Conservation (phyloP, 2,113 vertebrate genomes). For the Dicaeum eximium region DNA sequence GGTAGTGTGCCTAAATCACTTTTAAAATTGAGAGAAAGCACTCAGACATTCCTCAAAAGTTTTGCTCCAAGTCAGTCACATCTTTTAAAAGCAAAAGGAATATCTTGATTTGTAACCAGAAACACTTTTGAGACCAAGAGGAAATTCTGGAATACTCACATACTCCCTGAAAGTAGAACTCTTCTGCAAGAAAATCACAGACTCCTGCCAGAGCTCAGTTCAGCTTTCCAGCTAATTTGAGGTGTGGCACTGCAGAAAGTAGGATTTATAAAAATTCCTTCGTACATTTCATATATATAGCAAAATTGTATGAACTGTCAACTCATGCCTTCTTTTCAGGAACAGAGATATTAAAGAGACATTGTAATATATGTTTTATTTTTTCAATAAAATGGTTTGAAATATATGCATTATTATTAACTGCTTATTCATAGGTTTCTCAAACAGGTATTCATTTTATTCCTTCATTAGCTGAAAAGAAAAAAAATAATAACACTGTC, state of each 20-base stretch:
- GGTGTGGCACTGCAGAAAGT: background rate
- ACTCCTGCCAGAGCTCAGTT: background rate
- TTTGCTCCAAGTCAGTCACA: background rate
- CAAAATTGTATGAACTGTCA: background rate
- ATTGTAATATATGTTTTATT: background rate
- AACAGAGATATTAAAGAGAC: background rate
- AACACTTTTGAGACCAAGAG: background rate
- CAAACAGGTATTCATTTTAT: background rate
- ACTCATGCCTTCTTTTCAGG: background rate
- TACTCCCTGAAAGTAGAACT: background rate
- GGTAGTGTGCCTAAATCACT: background rate
- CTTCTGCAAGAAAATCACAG: background rate
- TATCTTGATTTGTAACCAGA: background rate
- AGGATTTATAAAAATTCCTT: slow-evolving; percentile 3
- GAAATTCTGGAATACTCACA: slow-evolving; percentile 14
- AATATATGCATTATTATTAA: background rate
- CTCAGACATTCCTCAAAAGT: background rate
- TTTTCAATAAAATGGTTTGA: background rate
- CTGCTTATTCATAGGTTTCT: background rate
- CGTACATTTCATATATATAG: background rate
- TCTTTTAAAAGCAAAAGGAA: background rate
- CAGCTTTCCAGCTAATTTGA: slow-evolving; percentile 5
- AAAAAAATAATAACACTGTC: background rate
- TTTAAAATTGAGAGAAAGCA: background rate
- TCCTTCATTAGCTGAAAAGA: background rate